Percentiles rank a stretch among this genome's conserved stretches.
Conservation (phyloP, 2,888 invertebrate genomes). For the Xanthostigma xanthostigma region DNA sequence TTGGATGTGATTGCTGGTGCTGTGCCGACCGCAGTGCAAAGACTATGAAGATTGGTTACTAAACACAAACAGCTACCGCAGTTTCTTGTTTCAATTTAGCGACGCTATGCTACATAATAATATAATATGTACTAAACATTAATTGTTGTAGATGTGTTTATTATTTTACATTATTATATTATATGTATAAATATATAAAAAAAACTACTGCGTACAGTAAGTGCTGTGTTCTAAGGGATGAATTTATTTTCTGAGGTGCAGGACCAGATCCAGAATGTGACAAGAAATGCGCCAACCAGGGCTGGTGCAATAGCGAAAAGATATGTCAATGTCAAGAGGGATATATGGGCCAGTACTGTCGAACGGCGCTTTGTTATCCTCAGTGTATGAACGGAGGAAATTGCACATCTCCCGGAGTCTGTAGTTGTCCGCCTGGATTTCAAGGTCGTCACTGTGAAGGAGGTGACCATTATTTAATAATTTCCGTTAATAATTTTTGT, state of each 20-base stretch:
- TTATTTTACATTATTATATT: too few species aligned
- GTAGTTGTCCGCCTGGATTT: slow-evolving; percentile 78
- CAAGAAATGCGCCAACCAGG: slow-evolving; percentile 72
- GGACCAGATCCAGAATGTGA: slow-evolving; percentile 83
- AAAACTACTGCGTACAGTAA: too few species aligned
- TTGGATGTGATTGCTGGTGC: too few species aligned
- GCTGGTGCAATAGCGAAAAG: slow-evolving; percentile 69
- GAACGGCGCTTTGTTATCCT: slow-evolving; percentile 80
- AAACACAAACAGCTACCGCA: too few species aligned
- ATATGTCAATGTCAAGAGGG: slow-evolving; percentile 81
- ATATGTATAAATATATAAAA: too few species aligned
- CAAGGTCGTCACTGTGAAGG: slow-evolving; percentile 85
- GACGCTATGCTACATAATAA: slow-evolving; percentile 5
- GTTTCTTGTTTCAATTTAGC: not conserved
- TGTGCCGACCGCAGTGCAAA: too few species aligned
- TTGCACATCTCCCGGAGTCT: slow-evolving; percentile 78
- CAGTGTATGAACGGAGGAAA: slow-evolving; percentile 87
- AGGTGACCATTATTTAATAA: slow-evolving; percentile 36
- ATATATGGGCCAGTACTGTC: slow-evolving; percentile 81
- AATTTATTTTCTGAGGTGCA: slow-evolving; percentile 20
- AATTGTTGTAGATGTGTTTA: too few species aligned
- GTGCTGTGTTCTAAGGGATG: too few species aligned
- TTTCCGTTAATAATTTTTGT: not conserved
- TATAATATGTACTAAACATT: not conserved
- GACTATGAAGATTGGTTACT: too few species aligned